A percentile compares a stretch with the other conserved stretches of the same genome.
phyloP scores from a whole-genome alignment of 2,888 invertebrate genomes.

The Lypha dubia region DNA sequence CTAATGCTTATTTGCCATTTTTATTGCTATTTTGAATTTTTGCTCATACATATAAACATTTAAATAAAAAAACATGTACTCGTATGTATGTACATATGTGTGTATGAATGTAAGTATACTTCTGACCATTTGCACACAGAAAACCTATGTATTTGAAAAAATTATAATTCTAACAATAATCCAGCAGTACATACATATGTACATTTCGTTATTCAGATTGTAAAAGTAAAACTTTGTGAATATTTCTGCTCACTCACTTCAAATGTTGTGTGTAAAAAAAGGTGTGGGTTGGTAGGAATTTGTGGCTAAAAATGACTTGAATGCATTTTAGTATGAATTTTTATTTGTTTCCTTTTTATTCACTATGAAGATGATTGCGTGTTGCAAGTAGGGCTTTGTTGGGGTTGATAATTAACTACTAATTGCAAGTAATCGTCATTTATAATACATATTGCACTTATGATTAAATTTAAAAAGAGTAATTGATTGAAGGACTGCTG shows the following conservation, averaged over 20 bases:
- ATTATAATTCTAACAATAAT: slow-evolving; percentile 52
- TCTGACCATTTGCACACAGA: slow-evolving; percentile 2
- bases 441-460: too few species aligned
- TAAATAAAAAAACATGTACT: background rate
- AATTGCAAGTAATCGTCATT: background rate
- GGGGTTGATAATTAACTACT: background rate
- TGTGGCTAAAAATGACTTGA: slow-evolving; percentile 8
- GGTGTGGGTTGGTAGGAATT: slow-evolving; percentile 52
- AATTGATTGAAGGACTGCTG: too few species aligned
- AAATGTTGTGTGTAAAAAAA: slow-evolving; percentile 25
- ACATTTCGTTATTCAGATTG: slow-evolving; percentile 19
- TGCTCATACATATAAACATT: background rate
- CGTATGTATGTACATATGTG: background rate
- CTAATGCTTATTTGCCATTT: slow-evolving; percentile 25
- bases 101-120: background rate
- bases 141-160: background rate
- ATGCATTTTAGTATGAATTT: background rate
- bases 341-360: background rate
- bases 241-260: too few species aligned
- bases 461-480: too few species aligned
- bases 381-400: background rate
- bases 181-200: too few species aligned
- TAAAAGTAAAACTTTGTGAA: slow-evolving; percentile 2
- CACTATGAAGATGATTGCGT: background rate
- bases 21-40: background rate